Evolutionary conservation across 53 echinoderm and acorn worm genomes (phyloP), one percentile per base, ranked within the genome.

Genomic region (Echinometra lucunter): DNA sequence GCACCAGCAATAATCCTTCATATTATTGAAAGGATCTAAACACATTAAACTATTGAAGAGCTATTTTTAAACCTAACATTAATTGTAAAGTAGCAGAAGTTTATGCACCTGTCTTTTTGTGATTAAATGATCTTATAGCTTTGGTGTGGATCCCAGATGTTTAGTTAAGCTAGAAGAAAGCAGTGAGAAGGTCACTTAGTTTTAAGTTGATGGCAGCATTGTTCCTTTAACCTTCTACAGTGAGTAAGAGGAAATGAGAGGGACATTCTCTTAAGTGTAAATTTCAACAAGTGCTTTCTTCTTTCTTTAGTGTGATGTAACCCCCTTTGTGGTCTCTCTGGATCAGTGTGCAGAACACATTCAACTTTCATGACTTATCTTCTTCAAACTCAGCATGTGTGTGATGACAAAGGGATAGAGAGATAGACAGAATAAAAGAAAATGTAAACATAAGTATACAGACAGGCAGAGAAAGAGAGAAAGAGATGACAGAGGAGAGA

Each of bases 201-300:
- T 28, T 32, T 15, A 3, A 72, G 72, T 15, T 34, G 2, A 35
- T 12, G 32, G 35, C 35, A 35, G 72, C 81, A 6, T 81, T 81
- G 81, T 81, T 81, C 81, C 85, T 85, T 85, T 85, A 85, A 85
- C 27, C 44, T 12, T n/a, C 8, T 27, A 34, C 44, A 45, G 60
- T 91, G 91, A 91, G 66, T 91, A 66, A 91, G 58, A 91, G 91
- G 91, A 91, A 91, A 44, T n/a, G 45, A 91, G 45, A 67, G 63
- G 89, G 44, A 69, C 91, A 91, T 45, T 66, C 37, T 67, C n/a
- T 6, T 28, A 45, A 45, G 67, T 70, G 67, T 91, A 91, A 66
- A 91, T 91, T 91, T 91, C 91, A 91, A 91, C 91, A 91, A 69
- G 69, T 91, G 91, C 38, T 37, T 10, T 23, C 58, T 55, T 49